Conservation (phyloP, 2,113 vertebrate species). For the Peromyscus maniculatus region DNA sequence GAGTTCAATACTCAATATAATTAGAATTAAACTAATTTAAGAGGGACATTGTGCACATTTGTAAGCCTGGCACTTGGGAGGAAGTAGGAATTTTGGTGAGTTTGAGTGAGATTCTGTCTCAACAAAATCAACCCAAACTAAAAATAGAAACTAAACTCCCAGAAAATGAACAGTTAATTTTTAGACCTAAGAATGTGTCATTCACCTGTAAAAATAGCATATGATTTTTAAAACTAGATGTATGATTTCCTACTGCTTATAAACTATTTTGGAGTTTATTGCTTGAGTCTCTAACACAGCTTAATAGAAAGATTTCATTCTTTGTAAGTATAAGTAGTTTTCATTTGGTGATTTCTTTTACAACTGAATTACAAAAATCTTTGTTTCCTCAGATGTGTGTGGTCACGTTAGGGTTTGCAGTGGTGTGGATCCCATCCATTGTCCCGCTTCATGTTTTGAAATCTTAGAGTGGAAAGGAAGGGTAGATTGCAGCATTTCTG, state of each 20-base stretch:
- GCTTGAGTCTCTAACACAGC: not conserved
- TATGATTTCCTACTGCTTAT: not conserved
- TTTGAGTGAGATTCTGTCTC: not conserved
- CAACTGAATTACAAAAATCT: not conserved
- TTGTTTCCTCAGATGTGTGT: not conserved
- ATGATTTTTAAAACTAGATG: not conserved
- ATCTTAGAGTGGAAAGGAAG: not conserved
- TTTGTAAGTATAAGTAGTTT: not conserved
- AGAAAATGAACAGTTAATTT: not conserved
- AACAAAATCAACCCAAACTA: not conserved
- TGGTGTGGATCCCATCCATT: constrained; percentile 16
- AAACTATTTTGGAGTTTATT: not conserved
- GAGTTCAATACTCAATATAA: constrained; percentile 11
- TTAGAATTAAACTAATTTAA: not conserved
- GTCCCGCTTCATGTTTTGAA: constrained; percentile 22
- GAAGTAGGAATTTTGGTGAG: not conserved
- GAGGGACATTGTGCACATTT: not conserved
- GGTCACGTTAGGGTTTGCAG: not conserved
- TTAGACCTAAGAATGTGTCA: not conserved
- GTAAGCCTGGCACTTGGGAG: not conserved
- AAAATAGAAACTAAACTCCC: not conserved
- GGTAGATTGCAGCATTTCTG: not conserved
- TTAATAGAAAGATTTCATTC: not conserved
- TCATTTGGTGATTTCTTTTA: not conserved
- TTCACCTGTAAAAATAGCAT: not conserved